Evolutionary conservation across 35 echinoderm and acorn worm genomes (phyloP).

Genomic region (Apostichopus parvimensis): DNA sequence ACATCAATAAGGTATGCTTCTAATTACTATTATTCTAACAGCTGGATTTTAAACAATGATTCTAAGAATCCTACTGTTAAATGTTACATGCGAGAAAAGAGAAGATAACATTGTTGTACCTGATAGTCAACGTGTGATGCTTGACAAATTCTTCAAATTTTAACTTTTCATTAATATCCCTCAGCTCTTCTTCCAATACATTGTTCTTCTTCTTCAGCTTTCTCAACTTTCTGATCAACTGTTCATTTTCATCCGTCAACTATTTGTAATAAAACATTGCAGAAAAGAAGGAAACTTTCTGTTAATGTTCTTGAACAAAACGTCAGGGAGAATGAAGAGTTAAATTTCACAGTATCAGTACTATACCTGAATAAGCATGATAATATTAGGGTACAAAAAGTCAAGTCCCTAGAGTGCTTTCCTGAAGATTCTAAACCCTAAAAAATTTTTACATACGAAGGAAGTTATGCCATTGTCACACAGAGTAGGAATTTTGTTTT

Average conservation of each 20-base stretch:
- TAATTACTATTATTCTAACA: not conserved
- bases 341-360: not conserved
- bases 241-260: constrained; percentile 89
- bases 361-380: too few relatives aligned
- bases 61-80: too few relatives aligned
- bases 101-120: constrained; percentile 11
- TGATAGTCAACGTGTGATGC: constrained; percentile 58
- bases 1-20: too few relatives aligned
- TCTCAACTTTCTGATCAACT: constrained; percentile 76
- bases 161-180: constrained; percentile 71
- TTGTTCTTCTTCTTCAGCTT: constrained; percentile 83
- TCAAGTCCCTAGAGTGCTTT: not conserved
- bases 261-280: not conserved
- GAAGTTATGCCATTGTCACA: not conserved
- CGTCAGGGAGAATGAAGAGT: not conserved
- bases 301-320: not conserved
- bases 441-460: not conserved
- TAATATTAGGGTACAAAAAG: too few relatives aligned
- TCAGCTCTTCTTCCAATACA: constrained; percentile 74
- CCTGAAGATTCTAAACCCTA: not conserved
- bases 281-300: not conserved
- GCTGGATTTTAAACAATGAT: not conserved
- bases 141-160: constrained; percentile 83
- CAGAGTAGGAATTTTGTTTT: too few relatives aligned
- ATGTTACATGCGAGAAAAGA: too few relatives aligned